A percentile compares a stretch with the other conserved stretches of the same genome.
Evolutionary conservation across 2,797 vertebrate species (phyloP).

Genomic region (Fringilla coelebs): DNA sequence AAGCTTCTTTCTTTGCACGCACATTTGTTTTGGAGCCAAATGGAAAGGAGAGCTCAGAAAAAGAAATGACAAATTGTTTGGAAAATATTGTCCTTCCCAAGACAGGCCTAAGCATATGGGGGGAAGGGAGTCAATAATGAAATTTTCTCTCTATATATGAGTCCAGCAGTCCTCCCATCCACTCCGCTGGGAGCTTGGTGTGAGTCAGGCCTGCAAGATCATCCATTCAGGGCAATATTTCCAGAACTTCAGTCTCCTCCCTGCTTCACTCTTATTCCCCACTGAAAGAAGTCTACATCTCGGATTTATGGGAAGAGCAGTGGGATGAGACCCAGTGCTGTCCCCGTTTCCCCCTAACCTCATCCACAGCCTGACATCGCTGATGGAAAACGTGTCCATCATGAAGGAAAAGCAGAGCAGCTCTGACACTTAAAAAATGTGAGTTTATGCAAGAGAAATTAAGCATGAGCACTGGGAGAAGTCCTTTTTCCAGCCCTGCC

Average conservation of each 20-base stretch:
- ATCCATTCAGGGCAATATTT: constrained; percentile 33
- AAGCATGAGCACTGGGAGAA: not conserved
- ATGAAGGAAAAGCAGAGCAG: not conserved
- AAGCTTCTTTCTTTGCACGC: not conserved
- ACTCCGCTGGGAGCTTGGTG: constrained; percentile 4
- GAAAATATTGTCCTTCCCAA: constrained; percentile 54
- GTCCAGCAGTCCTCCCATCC: constrained; percentile 40
- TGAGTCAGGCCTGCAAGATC: constrained; percentile 52
- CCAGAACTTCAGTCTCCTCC: constrained; percentile 18
- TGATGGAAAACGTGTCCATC: not conserved
- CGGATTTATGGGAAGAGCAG: not conserved
- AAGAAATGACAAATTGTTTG: constrained; percentile 44
- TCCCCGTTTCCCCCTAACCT: not conserved
- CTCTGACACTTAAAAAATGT: not conserved
- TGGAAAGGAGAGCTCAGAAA: constrained; percentile 37
- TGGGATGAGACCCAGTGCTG: accelerated
- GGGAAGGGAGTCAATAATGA: constrained; percentile 23
- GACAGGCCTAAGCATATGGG: not conserved
- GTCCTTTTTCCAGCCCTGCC: not conserved
- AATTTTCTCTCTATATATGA: not conserved
- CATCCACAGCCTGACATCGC: accelerated
- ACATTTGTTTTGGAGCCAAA: constrained; percentile 40
- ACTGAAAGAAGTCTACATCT: not conserved
- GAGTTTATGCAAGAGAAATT: not conserved
- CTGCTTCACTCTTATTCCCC: not conserved